phyloP scores from a whole-genome alignment of 2,888 invertebrate genomes.

The Desoria tigrina region DNA sequence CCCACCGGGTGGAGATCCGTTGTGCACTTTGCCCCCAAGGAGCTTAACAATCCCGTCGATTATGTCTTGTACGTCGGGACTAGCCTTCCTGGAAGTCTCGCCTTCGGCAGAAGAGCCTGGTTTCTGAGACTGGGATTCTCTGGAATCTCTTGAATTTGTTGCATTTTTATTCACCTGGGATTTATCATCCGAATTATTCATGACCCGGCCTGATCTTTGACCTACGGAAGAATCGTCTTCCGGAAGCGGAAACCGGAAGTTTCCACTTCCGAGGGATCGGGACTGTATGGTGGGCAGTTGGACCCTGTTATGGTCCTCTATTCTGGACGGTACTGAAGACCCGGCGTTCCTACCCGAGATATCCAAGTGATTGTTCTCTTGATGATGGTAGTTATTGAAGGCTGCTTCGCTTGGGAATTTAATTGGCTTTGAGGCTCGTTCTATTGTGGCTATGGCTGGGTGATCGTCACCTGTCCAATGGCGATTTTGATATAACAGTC shows the following conservation, averaged over 20 bases:
- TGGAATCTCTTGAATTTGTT: constrained; percentile 1
- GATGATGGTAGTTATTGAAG: constrained; percentile 27
- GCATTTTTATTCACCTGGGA: too few species aligned
- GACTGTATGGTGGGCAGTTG: too few species aligned
- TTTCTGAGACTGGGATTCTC: neutral
- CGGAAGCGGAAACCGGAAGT: too few species aligned
- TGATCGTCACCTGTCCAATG: neutral
- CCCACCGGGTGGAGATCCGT: constrained; percentile 11
- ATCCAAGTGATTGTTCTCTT: constrained; percentile 14
- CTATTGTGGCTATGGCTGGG: constrained; percentile 29
- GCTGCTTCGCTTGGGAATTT: constrained; percentile 29
- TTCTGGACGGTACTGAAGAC: too few species aligned
- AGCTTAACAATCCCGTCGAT: constrained; percentile 81
- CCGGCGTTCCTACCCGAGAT: neutral
- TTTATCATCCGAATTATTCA: too few species aligned
- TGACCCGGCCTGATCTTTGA: too few species aligned
- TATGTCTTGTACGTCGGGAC: constrained; percentile 80
- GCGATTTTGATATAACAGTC: too few species aligned
- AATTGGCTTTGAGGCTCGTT: constrained; percentile 33
- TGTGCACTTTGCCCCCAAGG: constrained; percentile 78
- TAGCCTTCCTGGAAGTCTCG: constrained; percentile 51
- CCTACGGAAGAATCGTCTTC: too few species aligned
- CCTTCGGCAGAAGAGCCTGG: constrained; percentile 35
- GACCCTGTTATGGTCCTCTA: too few species aligned
- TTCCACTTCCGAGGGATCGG: too few species aligned